Conservation (phyloP, 2,888 invertebrate species). For the Leptarthrus brevirostris region DNA sequence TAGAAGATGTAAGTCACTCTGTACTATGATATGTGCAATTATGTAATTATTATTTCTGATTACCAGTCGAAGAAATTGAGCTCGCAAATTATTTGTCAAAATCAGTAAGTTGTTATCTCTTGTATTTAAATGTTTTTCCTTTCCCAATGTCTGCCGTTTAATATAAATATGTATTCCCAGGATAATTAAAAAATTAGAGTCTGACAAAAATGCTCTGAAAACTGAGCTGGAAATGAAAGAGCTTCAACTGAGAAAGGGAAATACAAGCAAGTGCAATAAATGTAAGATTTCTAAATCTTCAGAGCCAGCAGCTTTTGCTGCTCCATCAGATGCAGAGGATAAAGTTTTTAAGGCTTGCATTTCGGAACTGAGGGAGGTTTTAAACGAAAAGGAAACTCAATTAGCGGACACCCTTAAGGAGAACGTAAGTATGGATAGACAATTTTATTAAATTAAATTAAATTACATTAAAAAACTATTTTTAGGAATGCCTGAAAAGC, state of each 20-base stretch:
- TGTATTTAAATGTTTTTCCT: too few species aligned
- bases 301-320: neutral
- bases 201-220: conserved; percentile 37
- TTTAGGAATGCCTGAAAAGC: conserved; percentile 48
- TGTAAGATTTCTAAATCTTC: neutral
- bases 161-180: too few species aligned
- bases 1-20: conserved; percentile 10
- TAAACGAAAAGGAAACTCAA: conserved; percentile 41
- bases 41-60: neutral
- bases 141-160: too few species aligned
- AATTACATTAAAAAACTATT: neutral
- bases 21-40: neutral
- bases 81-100: conserved; percentile 39
- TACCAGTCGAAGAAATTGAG: conserved; percentile 46
- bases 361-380: conserved; percentile 39
- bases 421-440: conserved; percentile 40
- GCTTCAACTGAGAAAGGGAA: conserved; percentile 1
- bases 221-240: conserved; percentile 48
- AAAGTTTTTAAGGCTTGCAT: conserved; percentile 47
- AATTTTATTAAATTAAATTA: neutral
- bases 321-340: conserved; percentile 18
- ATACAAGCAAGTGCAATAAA: neutral
- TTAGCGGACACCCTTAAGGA: conserved; percentile 34
- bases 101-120: conserved; percentile 48
- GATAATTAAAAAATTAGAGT: conserved; percentile 46